phyloP scores from a whole-genome alignment of 1,140 invertebrate species.

The Apocrypta bakeri region DNA sequence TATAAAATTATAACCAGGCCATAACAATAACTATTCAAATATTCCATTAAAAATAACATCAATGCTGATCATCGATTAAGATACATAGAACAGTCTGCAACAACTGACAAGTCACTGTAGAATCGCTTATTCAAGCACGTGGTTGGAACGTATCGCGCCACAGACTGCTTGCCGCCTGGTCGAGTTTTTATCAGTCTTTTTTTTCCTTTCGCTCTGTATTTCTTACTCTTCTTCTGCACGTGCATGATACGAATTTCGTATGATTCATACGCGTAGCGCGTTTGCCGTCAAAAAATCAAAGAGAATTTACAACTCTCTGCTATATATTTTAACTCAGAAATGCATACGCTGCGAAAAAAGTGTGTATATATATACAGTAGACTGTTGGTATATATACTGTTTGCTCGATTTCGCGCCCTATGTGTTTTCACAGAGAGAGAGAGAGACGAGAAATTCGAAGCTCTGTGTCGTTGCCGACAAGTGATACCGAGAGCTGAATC shows the following conservation, averaged over 20 bases:
- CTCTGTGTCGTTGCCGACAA: not conserved
- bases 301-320: constrained; percentile 22
- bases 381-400: constrained; percentile 12
- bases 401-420: constrained; percentile 4
- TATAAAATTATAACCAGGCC: too few relatives aligned
- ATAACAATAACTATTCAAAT: too few relatives aligned
- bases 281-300: not conserved
- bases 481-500: not conserved
- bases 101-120: not conserved
- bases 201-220: constrained; percentile 33
- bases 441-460: not conserved
- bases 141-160: not conserved
- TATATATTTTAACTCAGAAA: constrained; percentile 16
- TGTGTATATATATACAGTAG: not conserved
- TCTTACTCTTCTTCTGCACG: constrained; percentile 32
- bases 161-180: constrained; percentile 63
- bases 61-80: too few relatives aligned
- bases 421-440: not conserved
- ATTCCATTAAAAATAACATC: too few relatives aligned
- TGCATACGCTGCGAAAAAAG: not conserved
- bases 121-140: constrained; percentile 1
- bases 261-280: constrained; percentile 56
- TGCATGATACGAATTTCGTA: constrained; percentile 52
- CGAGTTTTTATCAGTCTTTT: constrained; percentile 53
- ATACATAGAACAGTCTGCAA: not conserved